Conservation (phyloP, 2,888 invertebrate genomes). For the Meandrusa payeni region DNA sequence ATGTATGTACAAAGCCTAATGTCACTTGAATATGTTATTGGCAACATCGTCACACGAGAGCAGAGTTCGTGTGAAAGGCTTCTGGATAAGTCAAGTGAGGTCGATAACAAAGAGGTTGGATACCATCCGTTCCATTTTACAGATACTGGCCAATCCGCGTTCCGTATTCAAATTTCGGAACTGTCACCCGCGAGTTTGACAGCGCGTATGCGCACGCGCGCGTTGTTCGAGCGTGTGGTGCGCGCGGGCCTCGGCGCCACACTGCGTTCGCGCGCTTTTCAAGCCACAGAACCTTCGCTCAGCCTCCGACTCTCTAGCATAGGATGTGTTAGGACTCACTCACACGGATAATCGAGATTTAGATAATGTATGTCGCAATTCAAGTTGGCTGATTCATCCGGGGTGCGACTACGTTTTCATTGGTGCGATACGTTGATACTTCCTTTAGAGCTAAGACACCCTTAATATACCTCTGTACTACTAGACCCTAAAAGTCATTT, state of each 20-base stretch:
- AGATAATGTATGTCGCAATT: slow-evolving; percentile 47
- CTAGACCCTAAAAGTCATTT: no score
- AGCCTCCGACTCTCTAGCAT: slow-evolving; percentile 57
- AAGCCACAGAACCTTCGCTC: slow-evolving; percentile 67
- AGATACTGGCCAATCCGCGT: slow-evolving; percentile 26
- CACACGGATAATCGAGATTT: slow-evolving; percentile 26
- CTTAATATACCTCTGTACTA: no score
- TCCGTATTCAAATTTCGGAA: slow-evolving; percentile 51
- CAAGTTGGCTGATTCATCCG: slow-evolving; percentile 10
- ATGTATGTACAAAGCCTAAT: slow-evolving; percentile 38
- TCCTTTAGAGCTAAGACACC: no score
- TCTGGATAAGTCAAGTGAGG: slow-evolving; percentile 36
- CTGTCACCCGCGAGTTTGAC: slow-evolving; percentile 58
- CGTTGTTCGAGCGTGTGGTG: slow-evolving; percentile 71
- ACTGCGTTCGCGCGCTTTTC: slow-evolving; percentile 80
- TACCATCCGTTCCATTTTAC: slow-evolving; percentile 59
- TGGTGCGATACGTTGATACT: background rate
- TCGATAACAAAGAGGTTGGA: slow-evolving; percentile 47
- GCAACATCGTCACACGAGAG: slow-evolving; percentile 9
- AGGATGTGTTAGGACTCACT: slow-evolving; percentile 47
- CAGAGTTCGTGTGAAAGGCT: slow-evolving; percentile 13
- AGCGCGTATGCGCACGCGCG: slow-evolving; percentile 57
- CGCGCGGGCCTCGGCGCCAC: slow-evolving; percentile 73
- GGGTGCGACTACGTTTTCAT: background rate
- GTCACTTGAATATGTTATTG: slow-evolving; percentile 36